Evolutionary conservation across 1,140 invertebrate species (phyloP).

Genomic region (Pomacea maculata): DNA sequence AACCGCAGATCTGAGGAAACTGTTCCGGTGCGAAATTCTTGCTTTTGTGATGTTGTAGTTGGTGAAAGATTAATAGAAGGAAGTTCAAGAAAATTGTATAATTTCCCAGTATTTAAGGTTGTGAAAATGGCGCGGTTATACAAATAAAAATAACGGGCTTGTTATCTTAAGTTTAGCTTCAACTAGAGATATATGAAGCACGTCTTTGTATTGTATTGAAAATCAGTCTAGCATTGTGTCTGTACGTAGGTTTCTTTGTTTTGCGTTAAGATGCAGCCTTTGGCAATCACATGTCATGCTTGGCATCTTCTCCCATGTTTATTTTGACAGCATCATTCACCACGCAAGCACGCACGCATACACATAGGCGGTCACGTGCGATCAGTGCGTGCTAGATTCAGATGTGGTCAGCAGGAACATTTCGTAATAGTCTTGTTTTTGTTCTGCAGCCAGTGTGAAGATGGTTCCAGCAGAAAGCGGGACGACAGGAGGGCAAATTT

Average conservation of each 20-base stretch:
- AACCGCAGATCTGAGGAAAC: constrained; percentile 2
- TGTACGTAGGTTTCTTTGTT: background rate
- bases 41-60: background rate
- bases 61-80: background rate
- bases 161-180: background rate
- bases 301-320: background rate
- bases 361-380: background rate
- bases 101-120: background rate
- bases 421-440: no score
- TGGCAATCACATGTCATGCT: background rate
- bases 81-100: no score
- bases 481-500: no score
- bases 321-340: no score
- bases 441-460: no score
- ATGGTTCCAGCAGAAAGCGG: no score
- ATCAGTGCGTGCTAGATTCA: background rate
- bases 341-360: background rate
- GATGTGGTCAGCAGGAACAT: no score
- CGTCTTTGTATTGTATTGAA: background rate
- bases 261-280: background rate
- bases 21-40: background rate
- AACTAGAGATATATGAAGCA: background rate
- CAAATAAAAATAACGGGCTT: background rate
- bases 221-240: background rate
- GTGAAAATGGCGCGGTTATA: no score